Conservation (phyloP, 2,888 invertebrate genomes). For the Catocala sponsa region DNA sequence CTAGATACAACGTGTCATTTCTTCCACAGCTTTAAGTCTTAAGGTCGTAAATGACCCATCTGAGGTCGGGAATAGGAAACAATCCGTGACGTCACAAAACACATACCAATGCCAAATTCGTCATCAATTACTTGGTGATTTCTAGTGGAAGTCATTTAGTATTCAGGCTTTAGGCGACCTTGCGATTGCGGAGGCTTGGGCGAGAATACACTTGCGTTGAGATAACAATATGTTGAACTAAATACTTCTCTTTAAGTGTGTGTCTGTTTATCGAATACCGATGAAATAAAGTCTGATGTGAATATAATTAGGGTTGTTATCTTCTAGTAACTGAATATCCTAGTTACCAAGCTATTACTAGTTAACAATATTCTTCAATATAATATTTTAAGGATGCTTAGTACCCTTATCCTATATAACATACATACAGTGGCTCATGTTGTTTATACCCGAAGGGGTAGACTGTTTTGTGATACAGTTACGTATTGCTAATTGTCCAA, state of each 20-base stretch:
- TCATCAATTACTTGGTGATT: constrained; percentile 34
- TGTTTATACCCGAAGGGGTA: no score
- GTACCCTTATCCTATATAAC: no score
- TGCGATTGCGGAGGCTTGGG: constrained; percentile 11
- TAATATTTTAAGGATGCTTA: no score
- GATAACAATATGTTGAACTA: constrained; percentile 1
- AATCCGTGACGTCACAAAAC: constrained; percentile 56
- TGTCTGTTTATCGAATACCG: neutral
- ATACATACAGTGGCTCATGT: no score
- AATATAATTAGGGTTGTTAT: no score
- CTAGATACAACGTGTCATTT: constrained; percentile 77
- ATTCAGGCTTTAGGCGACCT: constrained; percentile 19
- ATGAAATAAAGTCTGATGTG: no score
- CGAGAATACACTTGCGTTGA: constrained; percentile 5
- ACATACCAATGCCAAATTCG: constrained; percentile 37
- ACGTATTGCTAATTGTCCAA: no score
- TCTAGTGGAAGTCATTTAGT: constrained; percentile 19
- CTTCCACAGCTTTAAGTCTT: constrained; percentile 60
- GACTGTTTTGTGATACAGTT: no score
- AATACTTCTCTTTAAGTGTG: neutral
- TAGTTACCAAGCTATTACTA: no score
- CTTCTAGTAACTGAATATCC: no score
- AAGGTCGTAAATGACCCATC: constrained; percentile 70
- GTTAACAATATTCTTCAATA: neutral
- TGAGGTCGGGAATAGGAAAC: constrained; percentile 57